A percentile compares a stretch with the other conserved stretches of the same genome.
Evolutionary conservation across 2,888 invertebrate species (phyloP).

Genomic region (Athrips mouffetella): DNA sequence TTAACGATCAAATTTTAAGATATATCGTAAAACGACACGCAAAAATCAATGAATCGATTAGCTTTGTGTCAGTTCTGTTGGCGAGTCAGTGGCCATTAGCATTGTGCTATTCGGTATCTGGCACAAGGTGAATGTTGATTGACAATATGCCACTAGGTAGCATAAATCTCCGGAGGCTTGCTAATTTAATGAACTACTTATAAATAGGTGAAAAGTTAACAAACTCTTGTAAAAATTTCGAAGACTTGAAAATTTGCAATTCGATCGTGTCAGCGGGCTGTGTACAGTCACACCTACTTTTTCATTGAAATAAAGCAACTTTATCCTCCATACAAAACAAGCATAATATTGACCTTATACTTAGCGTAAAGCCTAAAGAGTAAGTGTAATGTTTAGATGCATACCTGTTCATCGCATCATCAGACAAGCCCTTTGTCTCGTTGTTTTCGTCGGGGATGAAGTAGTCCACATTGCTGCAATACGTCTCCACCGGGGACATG

Average conservation of each 20-base stretch:
- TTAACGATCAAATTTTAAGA: slow-evolving; percentile 18
- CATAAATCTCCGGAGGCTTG: no score
- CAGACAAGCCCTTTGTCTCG: slow-evolving; percentile 86
- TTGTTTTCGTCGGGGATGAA: slow-evolving; percentile 94
- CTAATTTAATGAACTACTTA: no score
- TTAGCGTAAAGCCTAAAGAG: no score
- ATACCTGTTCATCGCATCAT: slow-evolving; percentile 91
- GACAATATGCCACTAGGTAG: neutral
- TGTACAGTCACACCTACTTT: no score
- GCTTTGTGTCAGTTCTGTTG: slow-evolving; percentile 29
- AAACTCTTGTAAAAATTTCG: no score
- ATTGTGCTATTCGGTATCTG: slow-evolving; percentile 24
- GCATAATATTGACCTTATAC: no score
- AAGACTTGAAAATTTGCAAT: no score
- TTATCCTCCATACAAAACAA: no score
- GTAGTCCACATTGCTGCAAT: slow-evolving; percentile 96
- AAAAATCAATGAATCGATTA: slow-evolving; percentile 37
- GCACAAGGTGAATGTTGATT: slow-evolving; percentile 27
- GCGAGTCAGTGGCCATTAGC: slow-evolving; percentile 19
- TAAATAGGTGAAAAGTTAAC: no score
- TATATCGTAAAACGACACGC: slow-evolving; percentile 8
- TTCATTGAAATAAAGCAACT: no score
- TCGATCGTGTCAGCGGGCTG: no score
- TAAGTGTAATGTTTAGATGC: neutral
- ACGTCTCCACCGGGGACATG: slow-evolving; percentile 94